Evolutionary conservation across 2,113 vertebrate genomes (phyloP), one percentile per base, ranked within the genome.

Genomic region (Alosa alosa): DNA sequence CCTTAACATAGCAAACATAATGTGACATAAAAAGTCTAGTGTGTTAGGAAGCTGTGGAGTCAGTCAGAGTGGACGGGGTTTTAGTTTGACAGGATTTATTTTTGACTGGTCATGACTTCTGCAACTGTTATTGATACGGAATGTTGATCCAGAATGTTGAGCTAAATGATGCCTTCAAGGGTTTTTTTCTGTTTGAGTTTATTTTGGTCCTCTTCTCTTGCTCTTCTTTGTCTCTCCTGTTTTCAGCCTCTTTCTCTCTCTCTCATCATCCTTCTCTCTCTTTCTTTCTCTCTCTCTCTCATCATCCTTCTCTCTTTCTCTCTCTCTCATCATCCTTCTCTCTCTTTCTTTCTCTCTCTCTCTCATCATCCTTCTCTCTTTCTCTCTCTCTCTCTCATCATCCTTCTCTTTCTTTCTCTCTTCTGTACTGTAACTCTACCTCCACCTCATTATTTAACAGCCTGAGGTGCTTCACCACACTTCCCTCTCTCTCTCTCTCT

Each of bases 391-490:
- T 25, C 22, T 68, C 22, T 17, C 31, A 31, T 20, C 20, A 4
- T 68, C n/a, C 13, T 11, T 57, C 4, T 3, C 17, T 22, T 4
- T 57, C 15, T 57, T 15, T 57, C 55, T 22, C 55, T 57, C 81
- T 84, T 81, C 83, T n/a, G n/a, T n/a, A n/a, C 85, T 86, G 89
- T 86, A 87, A 88, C 36, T 36, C 86, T 78, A 31, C 64, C 64
- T 88, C 81, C 45, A 86, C 81, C 92, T 94, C 93, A 91, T 95
- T 95, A 94, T 92, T 90, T 84, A 75, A 72, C 68, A 25, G 92
- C 92, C 92, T 88, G 89, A 81, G 91, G 93, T 78, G 64, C 64
- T 2, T 22, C 39, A 44, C 4, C 22, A 75, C 22, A 82, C 82
- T 39, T 57, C n/a, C 0, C 36, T 55, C 60, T 39, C 87, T 68